Evolutionary conservation across 2,797 vertebrate species (phyloP).

Genomic region (Scomberomorus guttatus): DNA sequence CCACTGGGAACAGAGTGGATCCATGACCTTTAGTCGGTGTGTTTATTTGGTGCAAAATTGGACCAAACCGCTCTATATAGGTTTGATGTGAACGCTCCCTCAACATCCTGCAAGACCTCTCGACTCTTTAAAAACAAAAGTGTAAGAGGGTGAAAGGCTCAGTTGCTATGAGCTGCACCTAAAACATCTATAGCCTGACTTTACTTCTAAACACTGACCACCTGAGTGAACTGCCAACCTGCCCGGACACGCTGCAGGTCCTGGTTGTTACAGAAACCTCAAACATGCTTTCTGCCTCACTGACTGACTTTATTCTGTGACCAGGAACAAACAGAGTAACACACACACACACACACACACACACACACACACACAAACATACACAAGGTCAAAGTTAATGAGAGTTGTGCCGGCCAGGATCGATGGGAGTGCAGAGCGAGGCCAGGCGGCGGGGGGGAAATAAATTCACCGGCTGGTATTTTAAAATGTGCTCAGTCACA

Average conservation of each 20-base stretch:
- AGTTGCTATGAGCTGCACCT: not conserved
- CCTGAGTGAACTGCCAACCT: constrained; percentile 39
- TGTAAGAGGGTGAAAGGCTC: too few relatives aligned
- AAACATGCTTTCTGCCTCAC: not conserved
- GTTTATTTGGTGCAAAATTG: too few relatives aligned
- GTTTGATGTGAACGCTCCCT: not conserved
- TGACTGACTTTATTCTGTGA: constrained; percentile 15
- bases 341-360: not conserved
- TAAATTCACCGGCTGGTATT: constrained; percentile 28
- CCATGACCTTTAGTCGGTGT: too few relatives aligned
- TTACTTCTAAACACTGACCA: not conserved
- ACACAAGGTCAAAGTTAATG: constrained; percentile 21
- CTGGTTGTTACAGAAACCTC: constrained; percentile 39
- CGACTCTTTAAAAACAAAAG: too few relatives aligned
- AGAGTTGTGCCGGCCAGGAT: constrained; percentile 10
- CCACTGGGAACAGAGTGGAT: too few relatives aligned
- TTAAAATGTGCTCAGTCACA: constrained; percentile 45
- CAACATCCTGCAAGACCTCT: not conserved
- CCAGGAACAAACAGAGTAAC: constrained; percentile 1
- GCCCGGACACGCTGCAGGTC: constrained; percentile 58
- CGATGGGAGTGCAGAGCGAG: not conserved
- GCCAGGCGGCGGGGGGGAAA: not conserved
- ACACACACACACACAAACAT: not conserved
- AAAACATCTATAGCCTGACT: not conserved
- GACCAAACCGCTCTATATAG: too few relatives aligned